A percentile compares a stretch with the other conserved stretches of the same genome.
These are phyloP conservation scores for Enteromius mattozi DNA, from an alignment of 2,797 vertebrate genomes.

Conservation along the genomic window DNA sequence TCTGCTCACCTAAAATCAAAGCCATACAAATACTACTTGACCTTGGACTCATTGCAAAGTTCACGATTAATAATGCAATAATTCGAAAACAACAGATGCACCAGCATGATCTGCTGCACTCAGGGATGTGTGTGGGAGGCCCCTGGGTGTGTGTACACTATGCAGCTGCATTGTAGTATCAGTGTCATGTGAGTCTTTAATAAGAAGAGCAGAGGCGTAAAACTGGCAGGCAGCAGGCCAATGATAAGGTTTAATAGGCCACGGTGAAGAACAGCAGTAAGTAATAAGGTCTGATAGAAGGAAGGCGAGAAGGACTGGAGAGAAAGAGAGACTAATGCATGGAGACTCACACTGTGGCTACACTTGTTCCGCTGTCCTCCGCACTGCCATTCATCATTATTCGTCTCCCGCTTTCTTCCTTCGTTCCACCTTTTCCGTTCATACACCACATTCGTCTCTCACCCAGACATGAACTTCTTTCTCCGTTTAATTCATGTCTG, in stretches of 20 bases:
- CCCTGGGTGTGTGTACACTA: conserved; percentile 28
- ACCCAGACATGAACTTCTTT: conserved; percentile 42
- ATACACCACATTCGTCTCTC: conserved; percentile 13
- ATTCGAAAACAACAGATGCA: neutral
- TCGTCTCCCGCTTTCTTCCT: conserved; percentile 47
- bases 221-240: conserved; percentile 57
- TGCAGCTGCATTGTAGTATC: conserved; percentile 50
- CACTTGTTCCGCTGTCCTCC: conserved; percentile 56
- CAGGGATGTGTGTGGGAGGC: conserved; percentile 4
- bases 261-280: conserved; percentile 54
- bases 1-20: neutral
- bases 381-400: conserved; percentile 57
- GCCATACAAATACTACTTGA: neutral
- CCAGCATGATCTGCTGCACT: neutral
- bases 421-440: conserved; percentile 35
- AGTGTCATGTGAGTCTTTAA: conserved; percentile 52
- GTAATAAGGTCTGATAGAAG: conserved; percentile 63
- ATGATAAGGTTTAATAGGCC: conserved; percentile 64
- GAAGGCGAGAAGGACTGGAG: conserved; percentile 43
- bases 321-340: conserved; percentile 46
- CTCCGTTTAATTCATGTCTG: conserved; percentile 8
- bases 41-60: neutral
- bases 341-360: conserved; percentile 49
- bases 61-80: neutral
- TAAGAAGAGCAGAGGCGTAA: conserved; percentile 58